phyloP scores from a whole-genome alignment of 2,888 invertebrate species.

The Acanthosoma haemorrhoidale region DNA sequence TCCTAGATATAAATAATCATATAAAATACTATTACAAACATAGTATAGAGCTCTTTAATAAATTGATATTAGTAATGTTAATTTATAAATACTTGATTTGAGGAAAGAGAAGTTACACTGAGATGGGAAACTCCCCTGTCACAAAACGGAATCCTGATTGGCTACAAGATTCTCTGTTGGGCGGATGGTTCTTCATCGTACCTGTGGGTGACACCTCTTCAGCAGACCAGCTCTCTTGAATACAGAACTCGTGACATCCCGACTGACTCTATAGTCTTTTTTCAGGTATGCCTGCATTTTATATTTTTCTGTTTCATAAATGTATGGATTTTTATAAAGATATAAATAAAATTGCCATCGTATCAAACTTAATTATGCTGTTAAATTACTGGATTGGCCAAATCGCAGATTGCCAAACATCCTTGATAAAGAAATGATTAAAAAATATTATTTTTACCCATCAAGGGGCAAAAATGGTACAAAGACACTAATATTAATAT shows the following conservation, averaged over 20 bases:
- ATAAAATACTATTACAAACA: too few species aligned
- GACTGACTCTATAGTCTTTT: constrained; percentile 61
- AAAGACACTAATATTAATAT: too few species aligned
- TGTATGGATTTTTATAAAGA: too few species aligned
- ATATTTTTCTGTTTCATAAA: too few species aligned
- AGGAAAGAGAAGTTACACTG: constrained; percentile 56
- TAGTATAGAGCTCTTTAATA: too few species aligned
- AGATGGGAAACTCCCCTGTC: constrained; percentile 75
- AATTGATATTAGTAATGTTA: too few species aligned
- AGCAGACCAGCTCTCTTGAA: constrained; percentile 51
- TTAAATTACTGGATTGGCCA: constrained; percentile 23
- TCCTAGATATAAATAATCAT: too few species aligned
- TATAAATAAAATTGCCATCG: too few species aligned
- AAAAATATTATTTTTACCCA: too few species aligned
- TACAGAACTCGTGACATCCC: constrained; percentile 55
- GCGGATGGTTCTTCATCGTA: constrained; percentile 49
- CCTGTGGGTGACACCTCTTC: constrained; percentile 48
- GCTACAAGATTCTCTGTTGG: constrained; percentile 71
- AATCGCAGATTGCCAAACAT: not conserved
- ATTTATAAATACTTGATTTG: constrained; percentile 15
- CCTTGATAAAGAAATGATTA: too few species aligned
- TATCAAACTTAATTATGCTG: too few species aligned
- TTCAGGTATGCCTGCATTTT: constrained; percentile 52
- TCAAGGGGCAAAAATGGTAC: too few species aligned
- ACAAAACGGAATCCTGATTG: constrained; percentile 67